Base-by-base conservation (phyloP, 2,797 vertebrate species). In the Oreortyx pictus region DNA sequence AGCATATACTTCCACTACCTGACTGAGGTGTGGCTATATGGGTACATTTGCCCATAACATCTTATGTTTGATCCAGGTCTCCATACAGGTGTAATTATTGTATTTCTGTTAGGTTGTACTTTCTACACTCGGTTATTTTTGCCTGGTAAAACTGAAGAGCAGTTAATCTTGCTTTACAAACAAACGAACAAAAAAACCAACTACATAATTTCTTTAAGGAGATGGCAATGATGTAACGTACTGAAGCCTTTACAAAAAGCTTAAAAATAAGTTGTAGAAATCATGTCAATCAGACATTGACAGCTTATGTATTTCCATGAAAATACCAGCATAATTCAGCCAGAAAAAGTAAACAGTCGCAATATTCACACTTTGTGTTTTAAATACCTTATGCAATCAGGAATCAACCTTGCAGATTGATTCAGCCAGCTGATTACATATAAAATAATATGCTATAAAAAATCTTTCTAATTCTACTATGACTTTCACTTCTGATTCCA, bases 351-450 rank as follows among this genome's bases (percentile, higher is more conserved):
- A 86, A 92, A 90, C 47, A 71, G 52, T 41, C 59, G 22, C 52
- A 75, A 68, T 91, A 83, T 47, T 66, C 72, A 82, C 31, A 22
- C n/a, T 91, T 86, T 47, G 72, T 68, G 31, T 64, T 94, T 74
- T 83, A 86, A 92, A 88, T 74, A 62, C 29, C 24, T 86, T 52
- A 61, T 62, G 82, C 85, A 91, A 91, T 93, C 72, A 91, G 60
- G 70, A 89, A 93, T 74, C 64, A 73, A 29, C 56, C 35, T 37
- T 24, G 24, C 60, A 82, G 82, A 91, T 59, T 92, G 82, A 89
- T 79, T 82, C 44, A 44, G 66, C 23, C 9, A 43, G 46, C 43
- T 59, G 37, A 49, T 62, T 89, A 59, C 9, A 9, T 46, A 35
- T 25, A 73, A 64, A 43, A 54, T 29, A 78, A 54, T 29, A 78